Percentiles rank a stretch among this genome's conserved stretches.
Conservation (phyloP, 2,113 vertebrate species). For the Saccopteryx leptura region DNA sequence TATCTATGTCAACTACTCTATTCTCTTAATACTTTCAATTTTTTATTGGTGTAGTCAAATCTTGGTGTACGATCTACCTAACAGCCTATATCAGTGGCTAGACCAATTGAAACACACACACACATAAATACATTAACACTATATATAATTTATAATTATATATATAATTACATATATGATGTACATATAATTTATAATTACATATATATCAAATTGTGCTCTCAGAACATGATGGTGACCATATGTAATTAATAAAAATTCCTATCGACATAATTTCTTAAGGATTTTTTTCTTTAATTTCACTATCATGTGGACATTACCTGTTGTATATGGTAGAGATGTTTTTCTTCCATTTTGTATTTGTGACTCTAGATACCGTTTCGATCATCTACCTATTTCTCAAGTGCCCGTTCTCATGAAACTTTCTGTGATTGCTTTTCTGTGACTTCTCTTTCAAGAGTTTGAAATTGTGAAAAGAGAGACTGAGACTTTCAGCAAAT, state of each 20-base stretch:
- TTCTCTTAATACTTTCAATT: conserved; percentile 64
- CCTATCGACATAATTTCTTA: neutral
- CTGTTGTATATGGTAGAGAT: neutral
- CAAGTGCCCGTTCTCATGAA: neutral
- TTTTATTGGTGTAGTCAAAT: conserved; percentile 46
- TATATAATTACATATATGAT: neutral
- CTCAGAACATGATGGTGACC: neutral
- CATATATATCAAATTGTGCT: neutral
- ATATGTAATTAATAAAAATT: neutral
- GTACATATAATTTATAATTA: neutral
- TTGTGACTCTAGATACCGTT: neutral
- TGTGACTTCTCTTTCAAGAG: neutral
- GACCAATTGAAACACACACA: neutral
- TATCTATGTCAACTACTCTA: conserved; percentile 47
- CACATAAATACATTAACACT: neutral
- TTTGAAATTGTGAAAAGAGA: neutral
- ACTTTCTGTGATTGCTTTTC: neutral
- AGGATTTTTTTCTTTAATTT: neutral
- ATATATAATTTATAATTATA: no score
- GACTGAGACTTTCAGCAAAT: neutral
- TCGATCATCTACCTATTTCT: neutral
- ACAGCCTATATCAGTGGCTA: neutral
- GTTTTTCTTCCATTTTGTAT: conserved; percentile 2
- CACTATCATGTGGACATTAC: neutral
- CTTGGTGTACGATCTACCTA: neutral